These are phyloP conservation scores for Tribolium freemani DNA, from an alignment of 2,888 invertebrate species.

Conservation along the genomic window DNA sequence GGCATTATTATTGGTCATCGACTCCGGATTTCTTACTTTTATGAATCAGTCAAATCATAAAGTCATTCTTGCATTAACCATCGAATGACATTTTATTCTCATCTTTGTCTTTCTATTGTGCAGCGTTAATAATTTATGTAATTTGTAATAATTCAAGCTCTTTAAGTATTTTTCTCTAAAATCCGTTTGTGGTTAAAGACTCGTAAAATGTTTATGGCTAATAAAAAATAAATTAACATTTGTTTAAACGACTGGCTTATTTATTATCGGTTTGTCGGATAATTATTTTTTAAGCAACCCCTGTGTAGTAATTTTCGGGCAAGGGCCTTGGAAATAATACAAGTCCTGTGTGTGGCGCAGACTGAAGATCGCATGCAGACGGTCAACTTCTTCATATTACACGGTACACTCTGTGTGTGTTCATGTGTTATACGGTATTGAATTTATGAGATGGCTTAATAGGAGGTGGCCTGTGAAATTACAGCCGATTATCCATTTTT, in stretches of 20 bases:
- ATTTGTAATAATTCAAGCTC: slow-evolving; percentile 3
- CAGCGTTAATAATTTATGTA: slow-evolving; percentile 4
- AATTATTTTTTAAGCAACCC: slow-evolving; percentile 19
- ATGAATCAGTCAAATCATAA: neutral
- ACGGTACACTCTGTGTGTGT: slow-evolving; percentile 47
- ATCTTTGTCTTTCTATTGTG: neutral
- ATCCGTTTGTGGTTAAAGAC: slow-evolving; percentile 15
- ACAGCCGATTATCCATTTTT: slow-evolving; percentile 53
- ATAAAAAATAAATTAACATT: slow-evolving; percentile 28
- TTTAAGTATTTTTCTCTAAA: slow-evolving; percentile 12
- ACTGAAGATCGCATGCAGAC: slow-evolving; percentile 46
- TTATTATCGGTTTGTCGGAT: slow-evolving; percentile 18
- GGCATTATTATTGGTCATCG: slow-evolving; percentile 12
- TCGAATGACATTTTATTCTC: slow-evolving; percentile 2
- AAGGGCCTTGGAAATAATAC: slow-evolving; percentile 1
- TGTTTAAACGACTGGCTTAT: slow-evolving; percentile 17
- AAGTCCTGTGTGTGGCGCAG: slow-evolving; percentile 16
- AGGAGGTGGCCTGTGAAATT: slow-evolving; percentile 54
- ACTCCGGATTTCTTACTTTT: neutral
- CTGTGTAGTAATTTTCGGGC: neutral
- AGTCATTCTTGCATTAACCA: neutral
- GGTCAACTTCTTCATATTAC: slow-evolving; percentile 43
- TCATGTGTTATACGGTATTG: slow-evolving; percentile 50
- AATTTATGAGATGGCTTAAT: slow-evolving; percentile 53
- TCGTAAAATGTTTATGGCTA: slow-evolving; percentile 28